Evolutionary conservation across 2,113 vertebrate species (phyloP), one percentile per base, ranked within the genome.

Genomic region (Nerophis lumbriciformis): DNA sequence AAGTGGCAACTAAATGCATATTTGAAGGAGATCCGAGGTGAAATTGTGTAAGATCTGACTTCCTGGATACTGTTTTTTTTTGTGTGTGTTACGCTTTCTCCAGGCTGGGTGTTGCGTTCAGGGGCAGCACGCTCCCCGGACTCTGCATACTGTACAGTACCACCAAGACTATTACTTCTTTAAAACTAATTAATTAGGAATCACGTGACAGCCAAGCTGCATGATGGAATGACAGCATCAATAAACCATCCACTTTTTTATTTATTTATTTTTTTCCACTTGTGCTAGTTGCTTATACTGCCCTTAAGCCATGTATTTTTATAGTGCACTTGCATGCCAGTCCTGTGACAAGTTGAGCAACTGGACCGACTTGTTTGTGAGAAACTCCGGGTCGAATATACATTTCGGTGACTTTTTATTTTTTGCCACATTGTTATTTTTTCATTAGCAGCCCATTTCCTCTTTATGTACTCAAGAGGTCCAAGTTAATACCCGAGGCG

Each of bases 401-500:
- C 4, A 10, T 19, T 19, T 10, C 6, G 7, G 5, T 51, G n/a
- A 6, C 21, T 8, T 51, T 45, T 45, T 21, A 50, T 8, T 4
- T 15, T 16, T 8, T 15, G 38, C 39, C 10, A 16, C 16, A 15
- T 8, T 16, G 53, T 55, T 56, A 15, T 7, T 2, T 38, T 37
- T 54, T 57, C 19, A 42, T n/a, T 11, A 44, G 54, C 11, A 19
- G 44, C 39, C 12, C 54, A 39, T 42, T 11, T 5, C 38, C 37
- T 57, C 19, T 16, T 50, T 44, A 6, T 44, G 6, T 44, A 19
- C 42, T 44, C 55, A 44, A n/a, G 53, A 39, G 53, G 37, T 56
- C 53, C 53, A 45, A 11, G 11, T 38, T 56, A 48, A 58, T 16
- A 19, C 51, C 69, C 28, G 5, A 58, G 66, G 53, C 49, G 56